These are phyloP conservation scores for Riptortus pedestris DNA, from an alignment of 1,140 invertebrate genomes.

Conservation along the genomic window DNA sequence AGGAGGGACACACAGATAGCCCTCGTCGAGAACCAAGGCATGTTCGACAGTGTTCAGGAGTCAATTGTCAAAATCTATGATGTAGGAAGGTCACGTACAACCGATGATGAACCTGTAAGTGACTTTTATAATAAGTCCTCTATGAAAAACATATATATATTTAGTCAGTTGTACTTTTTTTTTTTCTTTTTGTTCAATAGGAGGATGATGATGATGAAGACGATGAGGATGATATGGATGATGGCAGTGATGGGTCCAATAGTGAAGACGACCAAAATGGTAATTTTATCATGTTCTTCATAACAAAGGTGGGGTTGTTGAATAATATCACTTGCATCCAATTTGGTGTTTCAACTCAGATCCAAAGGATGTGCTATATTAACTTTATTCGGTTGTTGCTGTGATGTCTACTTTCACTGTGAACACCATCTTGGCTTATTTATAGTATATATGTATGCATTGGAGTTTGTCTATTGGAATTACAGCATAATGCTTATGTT, in stretches of 20 bases:
- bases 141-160: conserved; percentile 15
- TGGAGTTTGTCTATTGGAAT: too few species aligned
- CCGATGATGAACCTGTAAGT: conserved; percentile 58
- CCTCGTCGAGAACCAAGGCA: conserved; percentile 68
- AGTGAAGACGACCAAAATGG: conserved; percentile 38
- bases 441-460: too few species aligned
- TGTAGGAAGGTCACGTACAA: conserved; percentile 57
- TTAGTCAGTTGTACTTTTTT: conserved; percentile 10
- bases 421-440: too few species aligned
- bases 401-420: too few species aligned
- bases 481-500: too few species aligned
- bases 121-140: background rate
- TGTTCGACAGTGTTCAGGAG: conserved; percentile 66
- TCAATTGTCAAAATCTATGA: conserved; percentile 74
- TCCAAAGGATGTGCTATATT: too few species aligned
- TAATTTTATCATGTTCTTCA: too few species aligned
- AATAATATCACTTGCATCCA: too few species aligned
- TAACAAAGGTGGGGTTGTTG: too few species aligned
- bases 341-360: too few species aligned
- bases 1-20: conserved; percentile 68
- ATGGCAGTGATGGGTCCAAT: conserved; percentile 42
- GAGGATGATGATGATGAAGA: conserved; percentile 52
- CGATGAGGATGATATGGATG: conserved; percentile 36
- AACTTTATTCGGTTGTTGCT: too few species aligned
- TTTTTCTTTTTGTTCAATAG: conserved; percentile 37